Evolutionary conservation across 37 sponge, comb jelly and placozoan genomes (phyloP), one percentile per base, ranked within the genome.

Genomic region (Ianthella basta): DNA sequence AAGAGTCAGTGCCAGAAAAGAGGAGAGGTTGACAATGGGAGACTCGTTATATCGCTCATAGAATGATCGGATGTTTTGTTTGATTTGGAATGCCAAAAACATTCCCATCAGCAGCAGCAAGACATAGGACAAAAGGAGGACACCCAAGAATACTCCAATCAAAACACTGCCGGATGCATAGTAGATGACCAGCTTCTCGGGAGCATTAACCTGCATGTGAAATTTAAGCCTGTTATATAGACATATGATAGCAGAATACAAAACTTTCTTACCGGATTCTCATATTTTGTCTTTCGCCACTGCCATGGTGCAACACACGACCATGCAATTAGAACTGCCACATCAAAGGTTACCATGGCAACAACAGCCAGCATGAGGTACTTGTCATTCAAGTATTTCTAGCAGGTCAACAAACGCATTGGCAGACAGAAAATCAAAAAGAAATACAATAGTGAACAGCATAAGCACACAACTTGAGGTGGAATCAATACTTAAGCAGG

Each of bases 71-170:
- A 75, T 32, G 25, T 75, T 75, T 14, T 41, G 20, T 23, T 75
- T 75, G 20, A 75, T 75, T 36, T 75, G 78, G 25, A n/a, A 53
- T 1, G 78, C 78, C 78, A 75, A 39, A 24, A 75, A 75, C 78
- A 75, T 40, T 1, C 78, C 53, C 37, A 75, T 39, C 25, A 75
- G 54, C 54, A 75, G 78, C 44, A 75, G 0, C 16, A 75, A 8
- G 25, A 24, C 10, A 53, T 21, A 36, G 3, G 54, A 24, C 37
- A 41, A 0, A 4, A 23, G 1, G 5, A 36, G 20, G 13, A 41
- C 3, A 3, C 54, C 21, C 1, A 53, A 44, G 24, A 41, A 75
- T 41, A 75, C 15, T 19, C 4, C 29, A 13, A 61, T 29, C 3
- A 44, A 44, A 8, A 10, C 50, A 44, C 50, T 44, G 50, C 50